Base-by-base conservation (phyloP, 2,797 vertebrate species). In the Pterois miles region DNA sequence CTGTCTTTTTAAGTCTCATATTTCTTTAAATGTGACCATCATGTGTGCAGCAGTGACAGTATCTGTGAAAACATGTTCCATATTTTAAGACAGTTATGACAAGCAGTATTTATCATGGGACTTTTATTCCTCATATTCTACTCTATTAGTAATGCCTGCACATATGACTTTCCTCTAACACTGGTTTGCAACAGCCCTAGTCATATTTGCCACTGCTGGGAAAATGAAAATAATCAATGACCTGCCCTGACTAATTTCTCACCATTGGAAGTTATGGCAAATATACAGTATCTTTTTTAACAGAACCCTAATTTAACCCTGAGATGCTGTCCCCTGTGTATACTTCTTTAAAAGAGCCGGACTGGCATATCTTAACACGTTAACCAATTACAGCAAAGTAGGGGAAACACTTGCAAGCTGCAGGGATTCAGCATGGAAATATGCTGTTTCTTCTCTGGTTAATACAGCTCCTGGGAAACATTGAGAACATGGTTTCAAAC, bases 311-410 rank as follows among this genome's bases (percentile, higher is more conserved):
- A 52, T 53, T 57, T 43, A 58, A 64, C 65, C 25, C 74, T 20
- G 23, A 38, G 29, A 38, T 14, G 7, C 9, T 23, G 23, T 73
- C 52, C 69, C 68, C 18, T 29, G 6, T 46, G 64, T 14, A 34
- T 46, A 23, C 67, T 9, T 57, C 20, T 62, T 29, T 69, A 46
- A 69, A 77, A 82, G 43, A 53, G 52, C 53, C 54, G 20, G 9
- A 59, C 27, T 4, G 12, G 48, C 67, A 57, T 27, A 36, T 23
- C n/a, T 27, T 56, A 74, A 71, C 31, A 58, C 18, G 63, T 48
- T 9, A 56, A 48, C 48, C 53, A 65, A 70, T 74, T 60, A 60
- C 34, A 1, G 22, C 18, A 40, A 14, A 2, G 29, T 11, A 4
- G 14, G 2, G 1, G 56, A 76, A 67, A 50, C 70, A 65, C 13